Percentiles rank a stretch among this genome's conserved stretches.
These are phyloP conservation scores for Calvadosia cruxmelitensis DNA, from an alignment of 30 jellyfish, hydroid and myxozoan genomes.

Conservation along the genomic window DNA sequence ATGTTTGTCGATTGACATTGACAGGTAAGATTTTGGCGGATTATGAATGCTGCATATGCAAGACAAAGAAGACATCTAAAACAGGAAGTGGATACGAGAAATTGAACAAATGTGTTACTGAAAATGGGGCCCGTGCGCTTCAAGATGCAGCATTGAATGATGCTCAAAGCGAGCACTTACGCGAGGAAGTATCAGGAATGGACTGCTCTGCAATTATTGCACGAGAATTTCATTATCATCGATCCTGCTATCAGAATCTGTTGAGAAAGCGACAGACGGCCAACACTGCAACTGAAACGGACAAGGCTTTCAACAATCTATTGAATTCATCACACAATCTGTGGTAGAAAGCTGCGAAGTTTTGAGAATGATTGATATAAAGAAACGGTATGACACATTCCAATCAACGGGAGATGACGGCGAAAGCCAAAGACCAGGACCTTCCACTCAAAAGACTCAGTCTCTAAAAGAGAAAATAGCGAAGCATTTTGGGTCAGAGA, in stretches of 20 bases:
- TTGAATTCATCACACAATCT: neutral
- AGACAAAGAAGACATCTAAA: slow-evolving; percentile 4
- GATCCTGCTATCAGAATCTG: slow-evolving; percentile 8
- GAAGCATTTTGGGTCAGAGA: neutral
- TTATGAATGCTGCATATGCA: slow-evolving; percentile 25
- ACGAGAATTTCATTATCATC: slow-evolving; percentile 5
- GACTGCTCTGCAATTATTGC: slow-evolving; percentile 5
- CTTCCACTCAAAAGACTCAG: neutral
- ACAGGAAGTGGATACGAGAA: slow-evolving; percentile 18
- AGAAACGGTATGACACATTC: neutral
- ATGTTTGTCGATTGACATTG: too few species aligned
- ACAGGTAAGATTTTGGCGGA: slow-evolving; percentile 16
- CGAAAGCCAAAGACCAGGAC: slow-evolving; percentile 10
- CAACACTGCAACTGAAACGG: neutral
- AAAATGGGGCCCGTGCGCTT: slow-evolving; percentile 10
- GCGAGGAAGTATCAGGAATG: slow-evolving; percentile 1
- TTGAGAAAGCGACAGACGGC: neutral
- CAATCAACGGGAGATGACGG: slow-evolving; percentile 1
- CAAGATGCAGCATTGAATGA: slow-evolving; percentile 6
- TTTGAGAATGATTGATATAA: slow-evolving; percentile 4
- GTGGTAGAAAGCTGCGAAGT: slow-evolving; percentile 18
- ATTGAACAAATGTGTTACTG: slow-evolving; percentile 17
- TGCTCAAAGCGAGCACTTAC: neutral
- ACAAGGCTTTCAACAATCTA: slow-evolving; percentile 3
- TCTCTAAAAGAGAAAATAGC: slow-evolving; percentile 2